Conservation (phyloP, 2,888 invertebrate genomes). For the Sesia apiformis region DNA sequence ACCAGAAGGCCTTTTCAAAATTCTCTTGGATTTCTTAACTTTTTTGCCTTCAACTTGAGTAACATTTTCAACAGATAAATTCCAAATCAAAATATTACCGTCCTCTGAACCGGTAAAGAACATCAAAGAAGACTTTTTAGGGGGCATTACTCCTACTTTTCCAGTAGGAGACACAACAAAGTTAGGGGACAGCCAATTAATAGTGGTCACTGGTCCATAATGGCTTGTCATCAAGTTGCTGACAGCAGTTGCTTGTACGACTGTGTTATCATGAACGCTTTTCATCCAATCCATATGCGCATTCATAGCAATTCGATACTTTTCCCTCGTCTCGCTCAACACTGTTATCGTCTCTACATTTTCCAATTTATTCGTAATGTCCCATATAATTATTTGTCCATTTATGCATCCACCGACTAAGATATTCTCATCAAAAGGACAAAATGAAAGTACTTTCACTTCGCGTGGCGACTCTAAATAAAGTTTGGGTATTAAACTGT, state of each 20-base stretch:
- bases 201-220: slow-evolving; percentile 75
- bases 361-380: slow-evolving; percentile 76
- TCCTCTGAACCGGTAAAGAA: slow-evolving; percentile 80
- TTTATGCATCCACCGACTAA: slow-evolving; percentile 82
- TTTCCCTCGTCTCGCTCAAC: slow-evolving; percentile 76
- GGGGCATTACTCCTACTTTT: slow-evolving; percentile 38
- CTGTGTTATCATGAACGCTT: slow-evolving; percentile 70
- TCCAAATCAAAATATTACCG: slow-evolving; percentile 82
- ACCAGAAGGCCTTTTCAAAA: slow-evolving; percentile 71
- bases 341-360: slow-evolving; percentile 77
- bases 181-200: slow-evolving; percentile 80
- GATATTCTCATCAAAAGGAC: slow-evolving; percentile 80
- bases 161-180: slow-evolving; percentile 76
- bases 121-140: slow-evolving; percentile 64
- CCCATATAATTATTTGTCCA: slow-evolving; percentile 83
- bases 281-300: slow-evolving; percentile 82
- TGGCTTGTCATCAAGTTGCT: slow-evolving; percentile 78
- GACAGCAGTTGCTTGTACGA: slow-evolving; percentile 75
- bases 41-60: slow-evolving; percentile 41
- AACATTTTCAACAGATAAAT: slow-evolving; percentile 72
- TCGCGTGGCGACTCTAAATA: slow-evolving; percentile 80
- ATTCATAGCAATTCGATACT: slow-evolving; percentile 75
- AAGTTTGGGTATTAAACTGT: slow-evolving; percentile 80
- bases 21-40: slow-evolving; percentile 57
- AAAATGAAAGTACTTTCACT: slow-evolving; percentile 78